Evolutionary conservation across 2,888 invertebrate species (phyloP).

Genomic region (Cerastis rubricosa): DNA sequence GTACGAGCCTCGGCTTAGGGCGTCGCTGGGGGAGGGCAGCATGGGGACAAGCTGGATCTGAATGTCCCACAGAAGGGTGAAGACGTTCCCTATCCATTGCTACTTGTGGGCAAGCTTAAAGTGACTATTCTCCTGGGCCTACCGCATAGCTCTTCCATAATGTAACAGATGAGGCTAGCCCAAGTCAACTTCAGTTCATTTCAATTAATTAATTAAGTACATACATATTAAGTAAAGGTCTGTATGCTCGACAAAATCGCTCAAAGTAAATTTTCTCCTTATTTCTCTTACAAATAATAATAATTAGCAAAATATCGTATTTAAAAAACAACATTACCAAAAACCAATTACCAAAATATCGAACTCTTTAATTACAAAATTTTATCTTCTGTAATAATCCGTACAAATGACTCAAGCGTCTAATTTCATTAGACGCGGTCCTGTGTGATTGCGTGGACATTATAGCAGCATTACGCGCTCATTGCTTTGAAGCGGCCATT

Average conservation of each 20-base stretch:
- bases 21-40: no score
- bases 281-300: not conserved
- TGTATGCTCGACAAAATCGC: not conserved
- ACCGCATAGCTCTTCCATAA: not conserved
- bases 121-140: not conserved
- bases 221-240: not conserved
- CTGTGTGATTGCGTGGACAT: conserved; percentile 58
- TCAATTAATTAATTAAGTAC: not conserved
- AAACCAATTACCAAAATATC: conserved; percentile 8
- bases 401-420: conserved; percentile 54
- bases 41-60: no score
- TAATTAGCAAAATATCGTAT: not conserved
- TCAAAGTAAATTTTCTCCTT: not conserved
- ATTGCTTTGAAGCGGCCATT: conserved; percentile 64
- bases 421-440: conserved; percentile 64
- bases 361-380: conserved; percentile 35
- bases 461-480: conserved; percentile 53
- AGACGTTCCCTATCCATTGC: not conserved
- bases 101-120: not conserved
- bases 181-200: not conserved
- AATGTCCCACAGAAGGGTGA: no score
- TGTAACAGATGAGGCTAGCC: not conserved
- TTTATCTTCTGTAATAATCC: conserved; percentile 47
- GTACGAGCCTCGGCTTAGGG: no score
- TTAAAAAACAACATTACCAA: conserved; percentile 1